These are phyloP conservation scores for mouse (Mus musculus) DNA, from an alignment of 2,113 vertebrate genomes.

Conservation along the genomic window DNA sequence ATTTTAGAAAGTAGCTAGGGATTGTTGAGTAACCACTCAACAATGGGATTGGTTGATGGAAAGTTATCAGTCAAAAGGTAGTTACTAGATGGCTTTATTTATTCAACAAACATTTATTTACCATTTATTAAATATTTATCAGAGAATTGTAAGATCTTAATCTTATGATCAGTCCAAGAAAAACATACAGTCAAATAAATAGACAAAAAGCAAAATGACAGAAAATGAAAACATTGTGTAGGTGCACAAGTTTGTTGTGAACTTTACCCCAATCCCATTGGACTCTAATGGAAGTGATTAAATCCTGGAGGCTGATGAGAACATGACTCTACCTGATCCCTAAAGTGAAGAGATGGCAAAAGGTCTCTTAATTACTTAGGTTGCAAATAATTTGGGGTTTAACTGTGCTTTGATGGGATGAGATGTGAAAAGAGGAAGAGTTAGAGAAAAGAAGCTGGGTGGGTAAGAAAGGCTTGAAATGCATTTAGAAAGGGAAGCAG, in stretches of 20 bases:
- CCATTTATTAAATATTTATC: background rate
- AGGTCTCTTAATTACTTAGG: background rate
- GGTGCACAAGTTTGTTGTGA: background rate
- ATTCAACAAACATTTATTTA: slow-evolving; percentile 1
- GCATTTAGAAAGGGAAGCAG: background rate
- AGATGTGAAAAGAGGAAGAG: background rate
- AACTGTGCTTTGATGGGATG: background rate
- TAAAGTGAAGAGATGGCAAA: background rate
- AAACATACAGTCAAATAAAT: background rate
- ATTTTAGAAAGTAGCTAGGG: background rate
- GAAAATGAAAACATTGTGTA: background rate
- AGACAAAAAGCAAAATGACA: background rate
- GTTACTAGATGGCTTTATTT: background rate
- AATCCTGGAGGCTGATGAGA: background rate
- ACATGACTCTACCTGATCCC: background rate
- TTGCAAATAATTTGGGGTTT: background rate
- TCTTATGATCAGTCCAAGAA: background rate
- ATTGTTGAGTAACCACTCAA: background rate
- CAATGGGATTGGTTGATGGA: background rate
- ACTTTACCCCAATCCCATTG: background rate
- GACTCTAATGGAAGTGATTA: background rate
- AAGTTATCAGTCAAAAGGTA: background rate
- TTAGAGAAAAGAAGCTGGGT: background rate
- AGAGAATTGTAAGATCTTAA: background rate
- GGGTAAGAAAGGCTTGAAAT: background rate